Evolutionary conservation across 2,888 invertebrate species (phyloP), one percentile per base, ranked within the genome.

Genomic region (Slavum lentiscoides): DNA sequence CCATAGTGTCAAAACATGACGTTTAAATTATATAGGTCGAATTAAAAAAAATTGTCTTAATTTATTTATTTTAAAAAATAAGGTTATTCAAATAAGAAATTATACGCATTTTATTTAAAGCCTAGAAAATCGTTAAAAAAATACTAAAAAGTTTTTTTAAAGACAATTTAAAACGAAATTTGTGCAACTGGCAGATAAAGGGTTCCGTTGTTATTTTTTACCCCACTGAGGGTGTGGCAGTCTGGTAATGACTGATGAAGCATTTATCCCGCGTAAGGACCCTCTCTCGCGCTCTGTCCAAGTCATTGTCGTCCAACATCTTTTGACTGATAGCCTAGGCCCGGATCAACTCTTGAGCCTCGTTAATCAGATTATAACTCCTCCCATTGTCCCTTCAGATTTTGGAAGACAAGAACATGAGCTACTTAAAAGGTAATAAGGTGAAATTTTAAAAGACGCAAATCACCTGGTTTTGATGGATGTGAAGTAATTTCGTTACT

Each of bases 161-260:
- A 80, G 80, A 72, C 70, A 80, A 80, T 80, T 80, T 72, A 70
- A 80, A 80, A 30, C 61, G 37, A 72, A 80, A 80, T 66, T 72
- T 80, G 80, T 72, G 72, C 80, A 72, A 37, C 70, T 72, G 80
- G 70, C 80, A 72, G 72, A 80, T 80, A 80, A 80, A 80, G 80
- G 72, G 80, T 80, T 72, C 55, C 19, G 64, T 80, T 72, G 70
- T 72, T 77, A 61, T 77, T 80, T 80, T 80, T 70, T 64, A 53
- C 55, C 58, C 80, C 58, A 66, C 69, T 58, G 23, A 80, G 80
- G 80, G 80, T 80, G 80, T 80, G 80, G 70, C 80, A 62, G 80
- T 9, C 80, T 80, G 80, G 80, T 80, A 80, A 80, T 80, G 80
- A 80, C 80, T 80, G 80, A 80, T 80, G 80, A 80, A 80, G 80